Base-by-base conservation (phyloP, 2,113 vertebrate genomes). In the Meles meles region DNA sequence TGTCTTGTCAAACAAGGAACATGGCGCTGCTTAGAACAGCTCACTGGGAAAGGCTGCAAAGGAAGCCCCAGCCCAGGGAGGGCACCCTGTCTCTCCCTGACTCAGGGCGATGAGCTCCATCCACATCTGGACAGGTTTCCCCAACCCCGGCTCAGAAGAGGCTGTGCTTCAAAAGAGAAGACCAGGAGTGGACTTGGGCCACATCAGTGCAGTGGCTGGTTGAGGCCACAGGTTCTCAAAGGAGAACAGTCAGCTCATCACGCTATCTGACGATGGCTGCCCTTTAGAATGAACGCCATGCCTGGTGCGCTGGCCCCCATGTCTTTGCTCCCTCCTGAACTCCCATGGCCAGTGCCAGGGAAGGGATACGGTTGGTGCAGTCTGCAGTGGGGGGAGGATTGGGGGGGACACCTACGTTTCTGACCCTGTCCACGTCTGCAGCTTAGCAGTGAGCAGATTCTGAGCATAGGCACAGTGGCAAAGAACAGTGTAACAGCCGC, bases 391-490 rank as follows among this genome's bases (percentile, higher is more conserved):
- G 80, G 63, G 31, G 2, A 7, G 15, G 15, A 15, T 3, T 10
- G n/a, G 8, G 37, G 8, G 37, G 93, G 92, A 61, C 81, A 20
- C 93, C 96, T 52, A 31, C 25, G 77, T n/a, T 47, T 85, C 72
- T 94, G 90, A 81, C 83, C 92, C 96, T 99, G 99, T 99, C 98
- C 96, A 82, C 98, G 98, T 98, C 96, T 98, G 99, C 98, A 98
- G 99, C 98, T 98, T 98, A 98, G 98, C 97, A 98, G 99, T 98
- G 98, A 98, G 98, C 67, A 96, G 97, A 98, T 98, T 99, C 99
- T 98, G 98, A 98, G 99, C 98, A 94, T 99, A 99, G 99, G 99
- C 99, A 99, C 99, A 99, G 99, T 98, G 99, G 99, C 99, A 99
- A 99, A 99, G 98, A 99, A 99, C 99, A 99, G 99, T 99, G 95